A percentile compares a stretch with the other conserved stretches of the same genome.
phyloP scores from a whole-genome alignment of 2,888 invertebrate genomes.

The Augochlorella aurata region DNA sequence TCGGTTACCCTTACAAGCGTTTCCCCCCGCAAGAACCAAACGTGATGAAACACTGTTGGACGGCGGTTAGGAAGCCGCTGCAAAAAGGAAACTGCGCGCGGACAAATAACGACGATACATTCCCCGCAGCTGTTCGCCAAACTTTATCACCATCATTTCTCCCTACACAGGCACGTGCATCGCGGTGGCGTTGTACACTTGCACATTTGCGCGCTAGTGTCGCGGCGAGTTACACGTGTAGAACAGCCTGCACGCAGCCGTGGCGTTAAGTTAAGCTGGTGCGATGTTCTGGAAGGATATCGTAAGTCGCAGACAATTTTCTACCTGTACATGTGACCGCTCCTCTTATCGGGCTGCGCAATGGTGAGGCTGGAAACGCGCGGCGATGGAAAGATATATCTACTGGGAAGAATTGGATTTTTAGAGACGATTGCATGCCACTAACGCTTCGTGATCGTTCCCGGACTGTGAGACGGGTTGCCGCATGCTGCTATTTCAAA shows the following conservation, averaged over 20 bases:
- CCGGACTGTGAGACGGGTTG: no score
- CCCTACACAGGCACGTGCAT: conserved; percentile 8
- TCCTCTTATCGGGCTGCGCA: neutral
- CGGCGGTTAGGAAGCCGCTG: conserved; percentile 34
- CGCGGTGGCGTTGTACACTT: neutral
- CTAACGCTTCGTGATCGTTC: neutral
- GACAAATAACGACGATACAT: conserved; percentile 78
- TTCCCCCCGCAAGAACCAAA: conserved; percentile 45
- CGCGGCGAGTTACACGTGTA: conserved; percentile 29
- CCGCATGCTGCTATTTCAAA: no score
- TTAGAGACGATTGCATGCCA: neutral
- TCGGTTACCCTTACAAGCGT: conserved; percentile 48
- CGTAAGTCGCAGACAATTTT: conserved; percentile 40
- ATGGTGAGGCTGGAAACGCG: neutral
- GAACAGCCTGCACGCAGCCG: neutral
- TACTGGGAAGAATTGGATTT: neutral
- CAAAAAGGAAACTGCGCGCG: conserved; percentile 56
- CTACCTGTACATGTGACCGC: neutral
- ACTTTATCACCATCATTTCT: conserved; percentile 64
- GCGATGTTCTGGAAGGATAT: conserved; percentile 10
- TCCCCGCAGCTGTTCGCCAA: conserved; percentile 74
- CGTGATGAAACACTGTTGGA: conserved; percentile 42
- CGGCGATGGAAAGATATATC: neutral
- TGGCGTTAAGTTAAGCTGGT: conserved; percentile 20
- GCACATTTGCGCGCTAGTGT: neutral